These are phyloP conservation scores for Asbolus verrucosus DNA, from an alignment of 1,140 invertebrate species.

Conservation along the genomic window DNA sequence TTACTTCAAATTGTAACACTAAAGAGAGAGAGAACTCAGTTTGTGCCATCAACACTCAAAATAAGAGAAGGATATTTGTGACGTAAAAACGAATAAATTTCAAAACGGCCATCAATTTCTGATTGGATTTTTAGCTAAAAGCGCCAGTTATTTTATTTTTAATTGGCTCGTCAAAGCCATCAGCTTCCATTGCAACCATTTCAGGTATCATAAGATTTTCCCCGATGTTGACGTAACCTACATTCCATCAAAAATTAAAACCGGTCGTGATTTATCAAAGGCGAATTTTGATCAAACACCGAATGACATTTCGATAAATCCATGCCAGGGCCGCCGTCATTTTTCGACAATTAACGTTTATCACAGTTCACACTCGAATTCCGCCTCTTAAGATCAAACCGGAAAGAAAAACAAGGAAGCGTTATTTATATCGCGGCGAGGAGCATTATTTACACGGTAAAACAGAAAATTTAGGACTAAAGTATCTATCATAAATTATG, in stretches of 20 bases:
- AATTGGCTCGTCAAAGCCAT: conserved; percentile 34
- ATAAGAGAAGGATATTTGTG: too few species aligned
- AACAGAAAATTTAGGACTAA: conserved; percentile 36
- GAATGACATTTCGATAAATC: conserved; percentile 12
- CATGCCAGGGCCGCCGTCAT: too few species aligned
- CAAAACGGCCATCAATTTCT: conserved; percentile 14
- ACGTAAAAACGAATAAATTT: conserved; percentile 4
- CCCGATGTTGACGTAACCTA: conserved; percentile 2
- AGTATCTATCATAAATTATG: conserved; percentile 38
- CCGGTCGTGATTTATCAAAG: conserved; percentile 30
- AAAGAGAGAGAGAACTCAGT: too few species aligned
- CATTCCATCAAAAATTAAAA: conserved; percentile 20
- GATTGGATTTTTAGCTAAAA: conserved; percentile 20
- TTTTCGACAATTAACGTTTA: neutral
- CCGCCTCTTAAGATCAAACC: neutral
- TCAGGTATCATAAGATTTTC: conserved; percentile 20
- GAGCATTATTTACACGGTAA: conserved; percentile 18
- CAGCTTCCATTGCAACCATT: conserved; percentile 24
- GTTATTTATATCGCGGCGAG: conserved; percentile 4
- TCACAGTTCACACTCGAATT: neutral
- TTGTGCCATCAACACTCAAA: too few species aligned
- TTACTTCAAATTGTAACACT: too few species aligned
- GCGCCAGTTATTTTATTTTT: conserved; percentile 18
- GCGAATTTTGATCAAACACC: conserved; percentile 18
- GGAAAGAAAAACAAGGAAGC: neutral